phyloP scores from a whole-genome alignment of 2,797 vertebrate species.

The Liparis tanakae region DNA sequence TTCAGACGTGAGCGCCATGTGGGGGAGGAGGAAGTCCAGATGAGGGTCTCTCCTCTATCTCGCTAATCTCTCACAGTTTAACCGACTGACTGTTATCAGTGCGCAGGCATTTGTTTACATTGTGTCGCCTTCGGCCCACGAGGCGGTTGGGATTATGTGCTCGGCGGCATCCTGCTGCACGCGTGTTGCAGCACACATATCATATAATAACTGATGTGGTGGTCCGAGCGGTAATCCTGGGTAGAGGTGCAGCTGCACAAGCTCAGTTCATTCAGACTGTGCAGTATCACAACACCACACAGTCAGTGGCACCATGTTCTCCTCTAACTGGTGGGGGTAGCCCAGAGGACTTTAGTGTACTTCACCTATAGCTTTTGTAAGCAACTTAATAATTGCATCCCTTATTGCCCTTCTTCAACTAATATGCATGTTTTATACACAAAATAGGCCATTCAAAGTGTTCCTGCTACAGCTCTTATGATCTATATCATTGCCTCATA shows the following conservation, averaged over 20 bases:
- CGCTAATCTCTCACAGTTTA: slow-evolving; percentile 65
- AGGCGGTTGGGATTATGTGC: slow-evolving; percentile 65
- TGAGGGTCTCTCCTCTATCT: slow-evolving; percentile 19
- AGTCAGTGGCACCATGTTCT: neutral
- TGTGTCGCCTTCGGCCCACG: slow-evolving; percentile 37
- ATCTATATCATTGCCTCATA: neutral
- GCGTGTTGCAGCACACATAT: slow-evolving; percentile 27
- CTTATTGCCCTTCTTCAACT: neutral
- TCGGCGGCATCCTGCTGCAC: slow-evolving; percentile 34
- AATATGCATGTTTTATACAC: neutral
- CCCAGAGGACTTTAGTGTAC: neutral
- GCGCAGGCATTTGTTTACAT: slow-evolving; percentile 63
- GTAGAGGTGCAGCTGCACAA: slow-evolving; percentile 23
- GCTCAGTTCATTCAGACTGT: slow-evolving; percentile 23
- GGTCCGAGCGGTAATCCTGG: slow-evolving; percentile 31
- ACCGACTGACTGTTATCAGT: slow-evolving; percentile 67
- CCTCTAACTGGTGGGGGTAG: neutral
- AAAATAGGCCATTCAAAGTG: neutral
- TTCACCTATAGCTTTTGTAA: neutral
- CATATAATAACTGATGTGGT: slow-evolving; percentile 33
- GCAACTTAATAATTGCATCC: neutral
- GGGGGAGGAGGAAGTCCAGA: slow-evolving; percentile 28
- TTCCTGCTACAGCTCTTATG: neutral
- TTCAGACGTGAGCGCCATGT: neutral
- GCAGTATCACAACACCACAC: neutral